Evolutionary conservation across 2,888 invertebrate species (phyloP).

Genomic region (Anodontia alba): DNA sequence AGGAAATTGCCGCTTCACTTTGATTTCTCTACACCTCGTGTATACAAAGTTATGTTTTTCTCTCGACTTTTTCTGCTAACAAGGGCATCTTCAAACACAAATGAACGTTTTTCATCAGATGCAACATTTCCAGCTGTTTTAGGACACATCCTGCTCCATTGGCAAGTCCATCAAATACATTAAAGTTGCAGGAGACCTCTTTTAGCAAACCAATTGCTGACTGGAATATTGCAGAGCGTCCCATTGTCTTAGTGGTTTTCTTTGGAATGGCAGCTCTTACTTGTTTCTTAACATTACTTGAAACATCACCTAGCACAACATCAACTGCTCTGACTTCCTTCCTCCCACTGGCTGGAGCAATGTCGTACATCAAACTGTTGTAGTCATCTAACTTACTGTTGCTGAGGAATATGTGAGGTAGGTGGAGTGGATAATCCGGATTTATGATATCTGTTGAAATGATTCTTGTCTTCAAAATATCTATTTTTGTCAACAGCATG

Average conservation of each 20-base stretch:
- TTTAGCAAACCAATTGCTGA: conserved; percentile 29
- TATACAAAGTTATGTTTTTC: conserved; percentile 21
- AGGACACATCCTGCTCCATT: conserved; percentile 38
- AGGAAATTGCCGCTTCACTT: conserved; percentile 26
- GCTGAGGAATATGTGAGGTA: conserved; percentile 32
- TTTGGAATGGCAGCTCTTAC: conserved; percentile 19
- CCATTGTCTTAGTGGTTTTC: conserved; percentile 33
- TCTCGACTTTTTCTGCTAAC: too few species aligned
- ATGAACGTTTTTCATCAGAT: neutral
- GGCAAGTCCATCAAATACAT: conserved; percentile 46
- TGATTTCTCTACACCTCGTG: neutral
- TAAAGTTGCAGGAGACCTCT: conserved; percentile 36
- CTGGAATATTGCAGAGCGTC: neutral
- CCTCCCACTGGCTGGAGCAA: neutral
- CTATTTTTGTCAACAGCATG: neutral
- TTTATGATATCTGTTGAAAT: neutral
- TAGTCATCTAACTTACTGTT: conserved; percentile 17
- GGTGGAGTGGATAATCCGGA: conserved; percentile 25
- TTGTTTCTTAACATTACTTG: conserved; percentile 21
- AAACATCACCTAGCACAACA: conserved; percentile 38
- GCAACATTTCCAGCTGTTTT: neutral
- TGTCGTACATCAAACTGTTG: conserved; percentile 22
- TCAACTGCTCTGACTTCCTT: neutral
- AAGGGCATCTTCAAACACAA: conserved; percentile 26
- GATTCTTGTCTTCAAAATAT: neutral